phyloP scores from a whole-genome alignment of 2,888 invertebrate genomes.

The Esperia sulphurella region DNA sequence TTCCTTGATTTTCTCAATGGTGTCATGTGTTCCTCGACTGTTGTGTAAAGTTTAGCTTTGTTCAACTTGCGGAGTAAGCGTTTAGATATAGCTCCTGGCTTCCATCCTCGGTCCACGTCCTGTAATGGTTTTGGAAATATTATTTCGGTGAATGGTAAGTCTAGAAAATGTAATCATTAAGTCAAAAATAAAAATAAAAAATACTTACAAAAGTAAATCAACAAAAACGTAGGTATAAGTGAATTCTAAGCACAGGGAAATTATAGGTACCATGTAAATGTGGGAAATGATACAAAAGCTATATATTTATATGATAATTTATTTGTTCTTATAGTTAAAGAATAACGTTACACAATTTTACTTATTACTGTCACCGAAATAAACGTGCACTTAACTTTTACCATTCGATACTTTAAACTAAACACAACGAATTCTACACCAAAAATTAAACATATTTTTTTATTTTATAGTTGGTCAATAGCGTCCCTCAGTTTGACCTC shows the following conservation, averaged over 20 bases:
- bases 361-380: slow-evolving; percentile 52
- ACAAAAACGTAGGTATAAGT: no score
- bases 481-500: background rate
- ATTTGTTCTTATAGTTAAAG: slow-evolving; percentile 35
- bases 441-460: slow-evolving; percentile 18
- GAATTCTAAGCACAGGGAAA: no score
- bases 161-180: background rate
- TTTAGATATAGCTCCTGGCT: slow-evolving; percentile 62
- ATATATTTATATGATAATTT: slow-evolving; percentile 24
- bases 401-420: slow-evolving; percentile 14
- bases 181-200: background rate
- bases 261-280: no score
- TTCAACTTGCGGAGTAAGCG: slow-evolving; percentile 47
- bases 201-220: background rate
- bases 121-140: slow-evolving; percentile 16
- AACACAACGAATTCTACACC: slow-evolving; percentile 36
- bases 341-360: slow-evolving; percentile 57
- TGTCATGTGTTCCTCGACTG: slow-evolving; percentile 22
- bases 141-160: no score
- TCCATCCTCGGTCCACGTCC: slow-evolving; percentile 52
- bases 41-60: slow-evolving; percentile 36
- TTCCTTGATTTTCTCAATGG: slow-evolving; percentile 42
- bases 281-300: background rate
- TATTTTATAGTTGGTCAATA: slow-evolving; percentile 12
- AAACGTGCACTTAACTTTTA: slow-evolving; percentile 33